These are phyloP conservation scores for Galaxias olidus DNA, from an alignment of 2,797 vertebrate species.

Conservation along the genomic window DNA sequence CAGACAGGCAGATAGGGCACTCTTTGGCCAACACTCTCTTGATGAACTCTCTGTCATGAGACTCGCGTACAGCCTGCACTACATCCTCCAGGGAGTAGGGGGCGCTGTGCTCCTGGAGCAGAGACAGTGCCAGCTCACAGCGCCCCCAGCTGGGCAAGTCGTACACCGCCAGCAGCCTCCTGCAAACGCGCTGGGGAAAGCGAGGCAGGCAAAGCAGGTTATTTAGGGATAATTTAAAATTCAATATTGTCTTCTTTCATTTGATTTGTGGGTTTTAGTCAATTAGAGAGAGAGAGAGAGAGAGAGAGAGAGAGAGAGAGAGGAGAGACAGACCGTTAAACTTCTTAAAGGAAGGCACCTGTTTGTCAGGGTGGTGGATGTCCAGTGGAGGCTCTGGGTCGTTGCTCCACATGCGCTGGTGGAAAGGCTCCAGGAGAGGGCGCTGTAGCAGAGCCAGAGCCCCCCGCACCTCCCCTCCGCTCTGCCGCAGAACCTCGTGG, in stretches of 20 bases:
- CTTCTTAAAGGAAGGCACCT: no score
- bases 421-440: conserved; percentile 80
- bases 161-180: conserved; percentile 83
- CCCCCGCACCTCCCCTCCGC: conserved; percentile 79
- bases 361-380: conserved; percentile 79
- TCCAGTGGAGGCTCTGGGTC: conserved; percentile 73
- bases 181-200: conserved; percentile 83
- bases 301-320: no score
- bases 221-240: no score
- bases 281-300: no score
- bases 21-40: conserved; percentile 85
- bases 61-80: conserved; percentile 86
- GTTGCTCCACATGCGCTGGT: conserved; percentile 83
- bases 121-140: conserved; percentile 83
- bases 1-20: conserved; percentile 86
- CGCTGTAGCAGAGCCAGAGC: conserved; percentile 83
- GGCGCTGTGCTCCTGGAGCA: conserved; percentile 81
- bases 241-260: no score
- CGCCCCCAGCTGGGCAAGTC: conserved; percentile 89
- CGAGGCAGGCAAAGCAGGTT: neutral
- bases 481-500: conserved; percentile 81
- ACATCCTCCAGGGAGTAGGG: conserved; percentile 84
- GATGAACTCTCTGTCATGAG: conserved; percentile 86
- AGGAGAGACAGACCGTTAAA: no score
- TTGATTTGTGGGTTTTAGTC: no score